Percentiles rank a stretch among this genome's conserved stretches.
Evolutionary conservation across 2,113 vertebrate species (phyloP).

Genomic region (Prochilodus magdalenae): DNA sequence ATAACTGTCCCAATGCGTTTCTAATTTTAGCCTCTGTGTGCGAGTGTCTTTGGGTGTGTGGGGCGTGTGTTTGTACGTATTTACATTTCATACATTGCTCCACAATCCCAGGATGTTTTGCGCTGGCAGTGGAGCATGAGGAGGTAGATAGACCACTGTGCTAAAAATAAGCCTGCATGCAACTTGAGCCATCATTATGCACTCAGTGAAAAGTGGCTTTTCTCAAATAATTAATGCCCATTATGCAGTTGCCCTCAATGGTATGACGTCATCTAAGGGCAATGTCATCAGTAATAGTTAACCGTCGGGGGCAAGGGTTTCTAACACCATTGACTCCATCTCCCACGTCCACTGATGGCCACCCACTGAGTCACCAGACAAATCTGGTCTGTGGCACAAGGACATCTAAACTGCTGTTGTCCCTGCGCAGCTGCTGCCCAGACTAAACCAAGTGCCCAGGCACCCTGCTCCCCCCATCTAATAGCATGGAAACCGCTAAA

Average conservation of each 20-base stretch:
- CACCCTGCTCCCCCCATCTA: neutral
- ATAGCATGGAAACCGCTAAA: neutral
- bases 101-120: slow-evolving; percentile 59
- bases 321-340: neutral
- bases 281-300: slow-evolving; percentile 45
- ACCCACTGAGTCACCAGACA: slow-evolving; percentile 12
- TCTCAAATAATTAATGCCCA: slow-evolving; percentile 78
- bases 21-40: slow-evolving; percentile 25
- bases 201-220: slow-evolving; percentile 67
- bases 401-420: slow-evolving; percentile 5
- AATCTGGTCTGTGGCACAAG: slow-evolving; percentile 3
- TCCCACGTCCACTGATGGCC: neutral
- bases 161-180: slow-evolving; percentile 73
- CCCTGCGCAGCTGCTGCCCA: neutral
- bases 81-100: slow-evolving; percentile 46
- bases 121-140: slow-evolving; percentile 46
- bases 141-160: slow-evolving; percentile 25
- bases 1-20: neutral
- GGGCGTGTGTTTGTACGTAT: slow-evolving; percentile 12
- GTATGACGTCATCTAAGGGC: neutral
- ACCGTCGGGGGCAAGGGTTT: neutral
- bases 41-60: slow-evolving; percentile 6
- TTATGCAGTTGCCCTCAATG: slow-evolving; percentile 64
- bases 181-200: slow-evolving; percentile 67
- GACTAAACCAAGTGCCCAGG: neutral